Percentiles rank a stretch among this genome's conserved stretches.
Evolutionary conservation across 2,888 invertebrate genomes (phyloP).

Genomic region (Philaethria dido): DNA sequence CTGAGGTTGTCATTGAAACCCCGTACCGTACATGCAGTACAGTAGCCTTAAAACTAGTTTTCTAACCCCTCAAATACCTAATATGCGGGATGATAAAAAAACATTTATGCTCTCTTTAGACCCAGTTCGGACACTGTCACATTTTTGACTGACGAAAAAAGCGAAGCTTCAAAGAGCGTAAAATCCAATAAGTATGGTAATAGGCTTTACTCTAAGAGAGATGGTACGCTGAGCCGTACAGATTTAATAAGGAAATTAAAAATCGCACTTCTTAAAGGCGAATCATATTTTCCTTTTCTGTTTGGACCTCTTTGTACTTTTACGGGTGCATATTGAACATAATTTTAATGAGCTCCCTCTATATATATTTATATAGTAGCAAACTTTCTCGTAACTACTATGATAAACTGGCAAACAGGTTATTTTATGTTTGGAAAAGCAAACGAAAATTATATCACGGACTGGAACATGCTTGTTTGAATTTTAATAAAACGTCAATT

Average conservation of each 20-base stretch:
- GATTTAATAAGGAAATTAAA: conserved; percentile 27
- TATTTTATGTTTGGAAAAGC: not conserved
- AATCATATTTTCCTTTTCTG: conserved; percentile 19
- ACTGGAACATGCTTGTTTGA: not conserved
- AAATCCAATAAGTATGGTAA: conserved; percentile 30
- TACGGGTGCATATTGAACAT: not conserved
- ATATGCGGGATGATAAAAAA: not conserved
- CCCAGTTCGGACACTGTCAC: not conserved
- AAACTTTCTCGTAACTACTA: not conserved
- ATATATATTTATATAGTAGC: not conserved
- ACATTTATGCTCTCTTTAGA: not conserved
- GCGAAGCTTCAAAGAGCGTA: conserved; percentile 18
- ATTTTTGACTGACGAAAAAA: conserved; percentile 14
- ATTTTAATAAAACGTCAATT: not conserved
- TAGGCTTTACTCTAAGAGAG: conserved; percentile 19
- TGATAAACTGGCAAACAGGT: not conserved
- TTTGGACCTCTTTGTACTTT: conserved; percentile 7
- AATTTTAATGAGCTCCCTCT: conserved; percentile 7
- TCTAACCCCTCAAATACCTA: not conserved
- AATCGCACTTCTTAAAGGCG: conserved; percentile 15
- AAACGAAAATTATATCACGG: not conserved
- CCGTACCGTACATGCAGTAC: too few relatives aligned
- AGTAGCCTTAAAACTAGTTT: too few relatives aligned
- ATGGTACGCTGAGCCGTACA: conserved; percentile 14
- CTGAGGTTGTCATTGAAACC: too few relatives aligned